Conservation (phyloP, 2,888 invertebrate genomes). For the Caenorhabditis parvicauda region DNA sequence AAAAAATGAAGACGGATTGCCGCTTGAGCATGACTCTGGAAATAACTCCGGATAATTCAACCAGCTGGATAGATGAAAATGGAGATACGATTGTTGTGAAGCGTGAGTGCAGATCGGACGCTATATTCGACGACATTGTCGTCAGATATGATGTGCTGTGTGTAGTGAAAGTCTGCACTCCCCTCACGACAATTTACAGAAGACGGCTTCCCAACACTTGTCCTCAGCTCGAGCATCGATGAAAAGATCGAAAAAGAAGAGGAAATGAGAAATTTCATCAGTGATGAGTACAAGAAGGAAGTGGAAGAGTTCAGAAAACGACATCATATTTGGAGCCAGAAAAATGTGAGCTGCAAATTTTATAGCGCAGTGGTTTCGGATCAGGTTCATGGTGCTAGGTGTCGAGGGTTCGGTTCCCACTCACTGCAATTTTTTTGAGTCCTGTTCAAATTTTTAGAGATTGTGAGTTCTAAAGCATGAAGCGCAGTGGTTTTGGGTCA, state of each 20-base stretch:
- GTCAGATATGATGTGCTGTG: no score
- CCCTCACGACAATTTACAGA: conserved; percentile 1
- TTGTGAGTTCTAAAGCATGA: no score
- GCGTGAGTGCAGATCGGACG: conserved; percentile 2
- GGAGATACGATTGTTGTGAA: conserved; percentile 35
- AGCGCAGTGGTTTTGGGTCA: no score
- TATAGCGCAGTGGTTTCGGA: no score
- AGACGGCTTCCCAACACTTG: conserved; percentile 36
- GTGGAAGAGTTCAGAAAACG: conserved; percentile 34
- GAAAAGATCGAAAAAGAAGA: conserved; percentile 9
- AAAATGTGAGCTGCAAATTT: conserved; percentile 8
- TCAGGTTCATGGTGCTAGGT: no score
- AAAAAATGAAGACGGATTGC: no score
- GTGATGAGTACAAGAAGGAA: conserved; percentile 36
- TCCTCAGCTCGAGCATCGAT: conserved; percentile 29
- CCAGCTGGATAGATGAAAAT: conserved; percentile 27
- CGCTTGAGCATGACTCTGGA: no score
- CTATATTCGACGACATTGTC: no score
- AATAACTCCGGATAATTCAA: not conserved
- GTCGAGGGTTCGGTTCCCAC: no score
- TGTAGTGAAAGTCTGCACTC: no score
- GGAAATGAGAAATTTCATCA: conserved; percentile 22
- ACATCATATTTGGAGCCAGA: conserved; percentile 21
- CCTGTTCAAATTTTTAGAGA: no score
- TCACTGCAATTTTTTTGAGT: no score